These are phyloP conservation scores for Sisor rabdophorus DNA, from an alignment of 2,113 vertebrate species.

Conservation along the genomic window DNA sequence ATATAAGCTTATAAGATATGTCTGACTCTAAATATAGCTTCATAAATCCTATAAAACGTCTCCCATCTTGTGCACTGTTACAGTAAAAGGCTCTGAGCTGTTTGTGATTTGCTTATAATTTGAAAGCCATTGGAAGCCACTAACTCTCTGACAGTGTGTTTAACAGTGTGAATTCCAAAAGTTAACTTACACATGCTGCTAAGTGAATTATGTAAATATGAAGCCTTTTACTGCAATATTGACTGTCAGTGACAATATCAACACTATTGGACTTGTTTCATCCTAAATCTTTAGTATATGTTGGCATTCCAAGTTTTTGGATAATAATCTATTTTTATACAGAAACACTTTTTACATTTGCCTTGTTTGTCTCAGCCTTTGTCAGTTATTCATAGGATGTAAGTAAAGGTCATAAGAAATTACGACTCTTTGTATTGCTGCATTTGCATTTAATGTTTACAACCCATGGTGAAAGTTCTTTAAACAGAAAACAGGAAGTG, in stretches of 20 bases:
- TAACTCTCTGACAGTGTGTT: neutral
- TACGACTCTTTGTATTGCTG: neutral
- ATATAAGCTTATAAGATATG: too few relatives aligned
- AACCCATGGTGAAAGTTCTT: neutral
- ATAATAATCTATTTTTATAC: neutral
- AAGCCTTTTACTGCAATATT: neutral
- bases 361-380: neutral
- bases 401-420: neutral
- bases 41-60: neutral
- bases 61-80: too few relatives aligned
- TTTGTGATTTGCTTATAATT: neutral
- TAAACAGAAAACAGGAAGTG: neutral
- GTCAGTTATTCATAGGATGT: neutral
- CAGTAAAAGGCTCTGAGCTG: neutral
- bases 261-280: neutral
- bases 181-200: neutral
- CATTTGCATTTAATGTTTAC: conserved; percentile 30
- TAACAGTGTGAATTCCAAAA: neutral
- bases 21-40: neutral
- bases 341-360: neutral
- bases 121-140: neutral
- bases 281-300: neutral
- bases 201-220: neutral
- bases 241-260: neutral
- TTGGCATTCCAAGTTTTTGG: neutral